Evolutionary conservation across 2,113 vertebrate species (phyloP).

Genomic region (Macaca nemestrina): DNA sequence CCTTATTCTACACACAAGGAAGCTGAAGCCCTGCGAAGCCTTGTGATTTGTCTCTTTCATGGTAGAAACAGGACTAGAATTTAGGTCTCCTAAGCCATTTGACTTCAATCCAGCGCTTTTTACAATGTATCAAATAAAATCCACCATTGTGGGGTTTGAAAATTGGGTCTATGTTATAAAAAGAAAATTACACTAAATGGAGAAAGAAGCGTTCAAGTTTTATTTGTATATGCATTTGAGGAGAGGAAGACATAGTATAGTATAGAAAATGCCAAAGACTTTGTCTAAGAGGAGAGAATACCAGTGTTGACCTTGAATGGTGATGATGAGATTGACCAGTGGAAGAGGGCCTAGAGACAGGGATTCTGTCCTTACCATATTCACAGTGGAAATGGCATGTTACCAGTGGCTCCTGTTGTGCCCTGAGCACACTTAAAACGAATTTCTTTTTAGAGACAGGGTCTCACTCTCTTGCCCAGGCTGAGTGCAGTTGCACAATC

Average conservation of each 20-base stretch:
- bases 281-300: not conserved
- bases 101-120: not conserved
- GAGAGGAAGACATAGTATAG: not conserved
- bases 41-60: not conserved
- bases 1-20: not conserved
- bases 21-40: not conserved
- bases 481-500: not conserved
- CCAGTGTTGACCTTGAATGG: not conserved
- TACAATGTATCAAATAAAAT: not conserved
- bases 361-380: not conserved
- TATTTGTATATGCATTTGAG: not conserved
- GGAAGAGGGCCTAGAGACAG: not conserved
- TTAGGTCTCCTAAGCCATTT: not conserved
- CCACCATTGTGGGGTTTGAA: constrained; percentile 6
- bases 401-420: not conserved
- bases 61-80: not conserved
- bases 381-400: not conserved
- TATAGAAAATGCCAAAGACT: not conserved
- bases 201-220: not conserved
- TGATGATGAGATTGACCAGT: not conserved
- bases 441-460: not conserved
- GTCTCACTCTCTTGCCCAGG: not conserved
- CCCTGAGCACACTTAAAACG: not conserved
- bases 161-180: not conserved
- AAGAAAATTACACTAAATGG: not conserved